These are phyloP conservation scores for Tachina grossa DNA, from an alignment of 2,888 invertebrate genomes.

Conservation along the genomic window DNA sequence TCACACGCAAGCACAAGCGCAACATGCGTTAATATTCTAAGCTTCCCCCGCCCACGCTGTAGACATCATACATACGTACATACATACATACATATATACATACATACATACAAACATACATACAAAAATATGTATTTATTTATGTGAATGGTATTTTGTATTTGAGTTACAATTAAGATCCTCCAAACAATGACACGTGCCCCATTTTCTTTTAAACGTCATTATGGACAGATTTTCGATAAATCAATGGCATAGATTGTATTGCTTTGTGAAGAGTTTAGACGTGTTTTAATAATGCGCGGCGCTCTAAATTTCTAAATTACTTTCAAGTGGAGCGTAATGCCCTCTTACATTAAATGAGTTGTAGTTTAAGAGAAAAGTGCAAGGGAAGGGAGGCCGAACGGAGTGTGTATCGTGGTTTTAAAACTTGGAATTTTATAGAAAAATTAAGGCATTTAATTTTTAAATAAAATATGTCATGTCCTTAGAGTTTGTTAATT, in stretches of 20 bases:
- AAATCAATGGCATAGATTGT: slow-evolving; percentile 50
- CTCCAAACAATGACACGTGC: slow-evolving; percentile 64
- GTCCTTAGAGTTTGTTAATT: slow-evolving; percentile 52
- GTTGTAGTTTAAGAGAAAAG: not conserved
- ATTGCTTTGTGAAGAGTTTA: slow-evolving; percentile 34
- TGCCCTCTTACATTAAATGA: slow-evolving; percentile 54
- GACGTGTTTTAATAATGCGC: slow-evolving; percentile 36
- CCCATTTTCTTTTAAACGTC: slow-evolving; percentile 46
- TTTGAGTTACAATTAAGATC: slow-evolving; percentile 8
- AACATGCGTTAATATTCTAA: not conserved
- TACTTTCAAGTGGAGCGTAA: slow-evolving; percentile 67
- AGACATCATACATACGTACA: too few relatives aligned
- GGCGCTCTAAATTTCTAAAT: slow-evolving; percentile 66
- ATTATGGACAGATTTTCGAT: slow-evolving; percentile 56
- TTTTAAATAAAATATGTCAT: slow-evolving; percentile 16
- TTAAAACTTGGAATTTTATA: slow-evolving; percentile 16
- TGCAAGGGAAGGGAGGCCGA: not conserved
- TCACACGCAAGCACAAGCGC: slow-evolving; percentile 67
- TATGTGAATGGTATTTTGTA: not conserved
- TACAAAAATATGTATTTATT: too few relatives aligned
- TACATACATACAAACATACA: too few relatives aligned
- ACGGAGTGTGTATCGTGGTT: not conserved
- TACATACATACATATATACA: too few relatives aligned
- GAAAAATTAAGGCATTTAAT: slow-evolving; percentile 63
- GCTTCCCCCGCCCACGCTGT: not conserved